phyloP scores from a whole-genome alignment of 2,113 vertebrate genomes.

The Lophotis ruficrista region DNA sequence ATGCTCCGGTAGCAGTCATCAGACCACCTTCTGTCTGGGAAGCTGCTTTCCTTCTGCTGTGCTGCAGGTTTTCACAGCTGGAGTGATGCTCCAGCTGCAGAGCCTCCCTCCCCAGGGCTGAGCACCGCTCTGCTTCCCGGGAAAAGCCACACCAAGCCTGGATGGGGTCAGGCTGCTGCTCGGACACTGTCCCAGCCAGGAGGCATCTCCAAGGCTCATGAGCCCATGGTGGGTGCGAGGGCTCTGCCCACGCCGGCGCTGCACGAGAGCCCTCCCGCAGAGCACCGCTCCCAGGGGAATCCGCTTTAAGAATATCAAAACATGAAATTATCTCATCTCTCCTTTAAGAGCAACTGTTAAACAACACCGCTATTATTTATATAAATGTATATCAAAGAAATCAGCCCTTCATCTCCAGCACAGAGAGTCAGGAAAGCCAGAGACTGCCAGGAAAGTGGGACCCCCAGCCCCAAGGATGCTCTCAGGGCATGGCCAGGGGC shows the following conservation, averaged over 20 bases:
- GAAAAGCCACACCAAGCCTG: not conserved
- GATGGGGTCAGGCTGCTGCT: not conserved
- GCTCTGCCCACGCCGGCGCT: not conserved
- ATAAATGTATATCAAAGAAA: constrained; percentile 1
- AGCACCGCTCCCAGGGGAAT: not conserved
- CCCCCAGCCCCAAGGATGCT: rapidly evolving
- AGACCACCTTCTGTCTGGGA: not conserved
- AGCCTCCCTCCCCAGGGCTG: not conserved
- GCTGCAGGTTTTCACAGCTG: not conserved
- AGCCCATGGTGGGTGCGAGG: rapidly evolving
- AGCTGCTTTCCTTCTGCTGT: not conserved
- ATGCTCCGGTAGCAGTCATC: not conserved
- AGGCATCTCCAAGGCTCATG: rapidly evolving
- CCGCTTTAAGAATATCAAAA: constrained; percentile 67
- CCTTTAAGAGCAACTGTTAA: constrained; percentile 54
- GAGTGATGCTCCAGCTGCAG: not conserved
- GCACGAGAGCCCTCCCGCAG: not conserved
- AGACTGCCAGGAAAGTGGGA: not conserved
- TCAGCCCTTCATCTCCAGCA: not conserved
- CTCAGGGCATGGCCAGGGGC: not conserved
- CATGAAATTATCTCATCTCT: constrained; percentile 70
- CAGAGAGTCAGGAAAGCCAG: not conserved
- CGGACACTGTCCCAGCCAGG: not conserved
- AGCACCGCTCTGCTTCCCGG: not conserved
- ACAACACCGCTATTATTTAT: constrained; percentile 59